These are phyloP conservation scores for Panurus biarmicus DNA, from an alignment of 2,113 vertebrate genomes.

Conservation along the genomic window DNA sequence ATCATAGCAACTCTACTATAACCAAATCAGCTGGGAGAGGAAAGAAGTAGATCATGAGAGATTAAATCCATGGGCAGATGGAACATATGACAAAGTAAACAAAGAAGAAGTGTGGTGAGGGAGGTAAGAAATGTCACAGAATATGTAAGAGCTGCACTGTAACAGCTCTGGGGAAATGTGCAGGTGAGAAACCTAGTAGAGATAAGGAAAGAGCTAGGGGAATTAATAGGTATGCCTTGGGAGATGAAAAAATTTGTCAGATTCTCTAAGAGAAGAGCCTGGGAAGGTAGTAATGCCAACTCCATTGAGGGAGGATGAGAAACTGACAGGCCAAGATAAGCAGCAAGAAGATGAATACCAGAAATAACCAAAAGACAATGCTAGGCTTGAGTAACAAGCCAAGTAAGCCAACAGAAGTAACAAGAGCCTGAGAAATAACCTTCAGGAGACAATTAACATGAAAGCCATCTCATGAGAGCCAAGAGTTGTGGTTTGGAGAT, in stretches of 20 bases:
- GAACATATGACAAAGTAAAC: not conserved
- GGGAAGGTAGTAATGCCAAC: not conserved
- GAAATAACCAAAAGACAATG: slow-evolving; percentile 6
- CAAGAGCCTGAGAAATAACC: slow-evolving; percentile 6
- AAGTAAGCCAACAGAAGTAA: not conserved
- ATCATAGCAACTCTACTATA: not conserved
- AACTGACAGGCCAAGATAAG: slow-evolving; percentile 33
- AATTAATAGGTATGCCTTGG: not conserved
- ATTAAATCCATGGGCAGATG: not conserved
- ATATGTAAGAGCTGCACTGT: not conserved
- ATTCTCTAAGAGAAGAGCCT: slow-evolving; percentile 8
- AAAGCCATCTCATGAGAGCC: not conserved
- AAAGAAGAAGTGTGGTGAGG: not conserved
- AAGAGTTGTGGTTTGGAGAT: not conserved
- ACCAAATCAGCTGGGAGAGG: not conserved
- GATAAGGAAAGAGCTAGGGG: not conserved
- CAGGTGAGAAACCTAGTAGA: not conserved
- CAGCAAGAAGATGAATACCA: not conserved
- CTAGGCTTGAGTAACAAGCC: not conserved
- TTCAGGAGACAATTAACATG: slow-evolving; percentile 12
- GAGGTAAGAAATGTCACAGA: not conserved
- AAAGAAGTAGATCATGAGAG: not conserved
- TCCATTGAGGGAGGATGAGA: not conserved
- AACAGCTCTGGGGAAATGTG: not conserved
- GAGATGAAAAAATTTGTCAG: not conserved